phyloP scores from a whole-genome alignment of 35 echinoderm and acorn worm genomes.

The Acanthaster planci region DNA sequence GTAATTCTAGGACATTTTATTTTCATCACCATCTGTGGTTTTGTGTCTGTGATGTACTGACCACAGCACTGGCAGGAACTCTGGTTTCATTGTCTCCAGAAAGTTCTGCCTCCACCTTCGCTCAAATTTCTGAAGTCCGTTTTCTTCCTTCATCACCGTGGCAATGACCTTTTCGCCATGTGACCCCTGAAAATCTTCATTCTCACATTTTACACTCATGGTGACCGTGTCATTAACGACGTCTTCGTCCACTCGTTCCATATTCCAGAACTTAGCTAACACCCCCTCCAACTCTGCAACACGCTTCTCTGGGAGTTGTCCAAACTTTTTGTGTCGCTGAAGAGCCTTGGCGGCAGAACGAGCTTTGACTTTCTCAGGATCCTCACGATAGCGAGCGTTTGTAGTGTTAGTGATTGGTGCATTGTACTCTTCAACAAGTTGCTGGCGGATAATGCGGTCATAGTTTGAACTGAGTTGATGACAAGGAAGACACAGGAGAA shows the following conservation, averaged over 20 bases:
- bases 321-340: slow-evolving; percentile 40
- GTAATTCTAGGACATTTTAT: background rate
- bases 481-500: slow-evolving; percentile 80
- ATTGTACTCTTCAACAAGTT: slow-evolving; percentile 63
- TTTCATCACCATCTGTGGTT: background rate
- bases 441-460: slow-evolving; percentile 59
- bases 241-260: slow-evolving; percentile 38
- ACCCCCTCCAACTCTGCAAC: slow-evolving; percentile 53
- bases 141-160: slow-evolving; percentile 27
- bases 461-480: slow-evolving; percentile 70
- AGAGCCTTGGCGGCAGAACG: slow-evolving; percentile 82
- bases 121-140: slow-evolving; percentile 80
- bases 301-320: slow-evolving; percentile 66
- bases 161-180: slow-evolving; percentile 87
- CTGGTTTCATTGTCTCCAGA: slow-evolving; percentile 71
- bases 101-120: slow-evolving; percentile 84
- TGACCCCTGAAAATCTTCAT: slow-evolving; percentile 61
- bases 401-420: slow-evolving; percentile 59
- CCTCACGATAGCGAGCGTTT: slow-evolving; percentile 60
- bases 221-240: slow-evolving; percentile 48
- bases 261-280: slow-evolving; percentile 47
- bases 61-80: slow-evolving; percentile 83
- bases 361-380: slow-evolving; percentile 45
- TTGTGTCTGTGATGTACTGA: slow-evolving; percentile 84
- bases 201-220: slow-evolving; percentile 64